A percentile compares a stretch with the other conserved stretches of the same genome.
Evolutionary conservation across 2,797 vertebrate genomes (phyloP).

Genomic region (Thripadectes ignobilis): DNA sequence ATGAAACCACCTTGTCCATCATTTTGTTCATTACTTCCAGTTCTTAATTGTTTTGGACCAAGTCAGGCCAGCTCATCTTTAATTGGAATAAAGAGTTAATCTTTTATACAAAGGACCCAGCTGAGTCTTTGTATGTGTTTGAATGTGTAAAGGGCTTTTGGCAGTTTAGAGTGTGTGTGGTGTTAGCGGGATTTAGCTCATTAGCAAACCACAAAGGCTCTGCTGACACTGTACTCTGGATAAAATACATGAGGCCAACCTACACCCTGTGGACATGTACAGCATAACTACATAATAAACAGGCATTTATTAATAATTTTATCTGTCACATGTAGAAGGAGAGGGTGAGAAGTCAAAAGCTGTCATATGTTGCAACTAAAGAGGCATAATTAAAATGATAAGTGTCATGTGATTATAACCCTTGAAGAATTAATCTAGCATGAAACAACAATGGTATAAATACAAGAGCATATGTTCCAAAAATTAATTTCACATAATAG

Average conservation of each 20-base stretch:
- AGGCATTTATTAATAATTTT: constrained; percentile 83
- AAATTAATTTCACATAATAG: constrained; percentile 73
- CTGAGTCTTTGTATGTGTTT: constrained; percentile 71
- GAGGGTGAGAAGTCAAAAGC: constrained; percentile 77
- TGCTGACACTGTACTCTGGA: constrained; percentile 68
- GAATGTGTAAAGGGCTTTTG: constrained; percentile 73
- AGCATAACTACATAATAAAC: constrained; percentile 79
- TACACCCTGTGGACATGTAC: constrained; percentile 75
- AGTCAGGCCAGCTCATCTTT: constrained; percentile 62
- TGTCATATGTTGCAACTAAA: constrained; percentile 77
- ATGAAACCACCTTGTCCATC: background rate
- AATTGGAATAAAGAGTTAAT: constrained; percentile 78
- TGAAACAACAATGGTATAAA: constrained; percentile 71
- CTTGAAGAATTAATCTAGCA: constrained; percentile 78
- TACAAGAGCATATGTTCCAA: constrained; percentile 72
- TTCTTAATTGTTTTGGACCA: constrained; percentile 50
- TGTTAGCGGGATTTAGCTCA: constrained; percentile 75
- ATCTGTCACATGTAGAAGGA: constrained; percentile 75
- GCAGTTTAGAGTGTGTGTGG: constrained; percentile 67
- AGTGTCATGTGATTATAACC: constrained; percentile 78
- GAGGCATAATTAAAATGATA: constrained; percentile 79
- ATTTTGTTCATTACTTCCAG: constrained; percentile 30
- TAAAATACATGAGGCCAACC: constrained; percentile 72
- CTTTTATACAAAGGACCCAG: constrained; percentile 72
- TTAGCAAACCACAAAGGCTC: constrained; percentile 75